Base-by-base conservation (phyloP, 2,113 vertebrate species). In the Indicator maculatus region DNA sequence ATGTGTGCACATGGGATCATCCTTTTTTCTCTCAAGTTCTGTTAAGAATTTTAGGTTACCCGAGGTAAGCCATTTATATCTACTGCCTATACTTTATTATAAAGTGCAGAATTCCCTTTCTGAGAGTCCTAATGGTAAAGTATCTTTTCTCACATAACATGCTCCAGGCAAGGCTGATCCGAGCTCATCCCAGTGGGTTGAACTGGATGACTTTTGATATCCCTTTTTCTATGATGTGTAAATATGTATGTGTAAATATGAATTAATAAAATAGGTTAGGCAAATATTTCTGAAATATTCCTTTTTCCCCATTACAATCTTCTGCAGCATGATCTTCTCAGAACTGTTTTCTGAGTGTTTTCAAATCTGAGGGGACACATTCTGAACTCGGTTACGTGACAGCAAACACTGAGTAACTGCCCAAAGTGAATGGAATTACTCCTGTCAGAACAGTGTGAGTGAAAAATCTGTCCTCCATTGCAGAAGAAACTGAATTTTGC, bases 121-220 rank as follows among this genome's bases (percentile, higher is more conserved):
- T 87, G 81, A 38, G 67, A 59, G 38, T 31, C 59, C 88, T 61
- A 23, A 66, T 4, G 45, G 81, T 26, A 83, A 95, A 86, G 17
- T 41, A 36, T 56, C 4, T 5, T 67, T 64, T 53, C 61, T 81
- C 66, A 88, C 3, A 0, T 11, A 64, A 71, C 17, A 11, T 55
- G 28, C 83, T 81, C 26, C 18, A 58, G 77, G 91, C 87, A 92
- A 87, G 78, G 87, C 59, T 91, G 79, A 85, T 69, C 78, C 80
- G 79, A 77, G 65, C 76, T 71, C 58, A 47, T 33, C 80, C n/a
- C 72, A 77, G 33, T 3, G 5, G 19, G 78, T 80, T 58, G 33
- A 73, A 55, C 3, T 33, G 30, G 26, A 16, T 63, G 21, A 73
- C 75, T 91, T 94, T 59, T 88, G 45, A 88, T 86, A 85, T 63